phyloP scores from a whole-genome alignment of 2,888 invertebrate species.

The Coelinius sp. region DNA sequence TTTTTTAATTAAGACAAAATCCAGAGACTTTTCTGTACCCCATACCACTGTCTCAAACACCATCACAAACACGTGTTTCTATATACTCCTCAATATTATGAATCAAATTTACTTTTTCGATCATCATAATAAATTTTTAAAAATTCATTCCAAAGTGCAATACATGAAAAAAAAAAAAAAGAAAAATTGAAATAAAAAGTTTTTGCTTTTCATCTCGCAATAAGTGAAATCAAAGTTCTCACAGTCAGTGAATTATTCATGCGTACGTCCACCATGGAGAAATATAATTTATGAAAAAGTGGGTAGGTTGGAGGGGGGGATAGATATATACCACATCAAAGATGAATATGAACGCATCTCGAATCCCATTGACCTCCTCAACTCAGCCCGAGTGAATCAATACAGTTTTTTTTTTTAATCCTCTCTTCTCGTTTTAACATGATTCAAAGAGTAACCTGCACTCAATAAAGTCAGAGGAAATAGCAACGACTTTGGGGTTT shows the following conservation, averaged over 20 bases:
- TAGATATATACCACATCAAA: not conserved
- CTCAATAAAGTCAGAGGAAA: constrained; percentile 35
- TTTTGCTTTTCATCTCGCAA: not conserved
- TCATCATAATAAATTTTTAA: constrained; percentile 13
- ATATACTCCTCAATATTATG: not conserved
- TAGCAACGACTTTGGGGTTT: constrained; percentile 3
- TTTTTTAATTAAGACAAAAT: constrained; percentile 60
- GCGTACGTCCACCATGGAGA: not conserved
- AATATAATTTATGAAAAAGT: not conserved
- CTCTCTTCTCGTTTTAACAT: not conserved
- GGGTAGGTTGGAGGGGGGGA: not conserved
- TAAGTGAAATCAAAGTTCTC: not conserved
- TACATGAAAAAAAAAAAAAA: not conserved
- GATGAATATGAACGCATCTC: not conserved
- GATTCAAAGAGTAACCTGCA: constrained; percentile 14
- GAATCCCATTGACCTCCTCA: constrained; percentile 8
- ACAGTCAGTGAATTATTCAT: constrained; percentile 10
- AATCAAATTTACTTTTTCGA: constrained; percentile 7
- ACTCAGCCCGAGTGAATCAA: not conserved
- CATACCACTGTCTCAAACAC: constrained; percentile 41
- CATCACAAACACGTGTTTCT: not conserved
- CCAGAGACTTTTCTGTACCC: constrained; percentile 50
- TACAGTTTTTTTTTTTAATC: not conserved
- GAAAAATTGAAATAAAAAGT: not conserved
- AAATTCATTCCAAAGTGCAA: not conserved